Percentiles rank a stretch among this genome's conserved stretches.
Conservation (phyloP, 1,140 invertebrate species). For the Paraescarpia echinospica region DNA sequence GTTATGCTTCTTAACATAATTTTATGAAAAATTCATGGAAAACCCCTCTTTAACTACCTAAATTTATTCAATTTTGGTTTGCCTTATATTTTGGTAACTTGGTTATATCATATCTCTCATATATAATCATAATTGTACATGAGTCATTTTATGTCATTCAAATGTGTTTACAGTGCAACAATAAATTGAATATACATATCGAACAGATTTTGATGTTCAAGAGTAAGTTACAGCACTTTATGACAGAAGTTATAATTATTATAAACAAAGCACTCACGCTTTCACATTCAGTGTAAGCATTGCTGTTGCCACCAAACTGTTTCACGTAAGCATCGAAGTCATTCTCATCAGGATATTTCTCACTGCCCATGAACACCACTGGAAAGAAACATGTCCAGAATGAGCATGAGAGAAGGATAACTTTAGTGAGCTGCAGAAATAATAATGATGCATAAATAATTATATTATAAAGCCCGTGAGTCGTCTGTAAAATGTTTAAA, state of each 20-base stretch:
- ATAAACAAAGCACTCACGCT: slow-evolving; percentile 48
- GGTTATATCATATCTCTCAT: too few species aligned
- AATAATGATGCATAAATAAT: not conserved
- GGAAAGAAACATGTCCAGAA: slow-evolving; percentile 27
- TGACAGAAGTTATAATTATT: not conserved
- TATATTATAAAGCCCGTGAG: too few species aligned
- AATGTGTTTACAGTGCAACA: too few species aligned
- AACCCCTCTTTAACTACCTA: too few species aligned
- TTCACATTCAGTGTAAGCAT: slow-evolving; percentile 83
- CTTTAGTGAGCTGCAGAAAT: not conserved
- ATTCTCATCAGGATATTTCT: slow-evolving; percentile 83
- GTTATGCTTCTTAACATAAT: too few species aligned
- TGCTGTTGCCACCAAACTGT: slow-evolving; percentile 78
- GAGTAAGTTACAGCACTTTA: not conserved
- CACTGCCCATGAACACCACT: slow-evolving; percentile 59
- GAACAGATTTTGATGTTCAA: not conserved
- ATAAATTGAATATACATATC: not conserved
- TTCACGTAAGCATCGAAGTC: slow-evolving; percentile 77
- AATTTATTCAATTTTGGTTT: too few species aligned
- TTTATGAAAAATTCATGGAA: too few species aligned
- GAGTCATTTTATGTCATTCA: too few species aligned
- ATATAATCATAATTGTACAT: too few species aligned
- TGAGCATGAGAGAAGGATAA: slow-evolving; percentile 35
- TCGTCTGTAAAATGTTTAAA: too few species aligned
- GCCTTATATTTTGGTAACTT: too few species aligned